Conservation (phyloP, 2,888 invertebrate species). For the Augochlorella aurata region DNA sequence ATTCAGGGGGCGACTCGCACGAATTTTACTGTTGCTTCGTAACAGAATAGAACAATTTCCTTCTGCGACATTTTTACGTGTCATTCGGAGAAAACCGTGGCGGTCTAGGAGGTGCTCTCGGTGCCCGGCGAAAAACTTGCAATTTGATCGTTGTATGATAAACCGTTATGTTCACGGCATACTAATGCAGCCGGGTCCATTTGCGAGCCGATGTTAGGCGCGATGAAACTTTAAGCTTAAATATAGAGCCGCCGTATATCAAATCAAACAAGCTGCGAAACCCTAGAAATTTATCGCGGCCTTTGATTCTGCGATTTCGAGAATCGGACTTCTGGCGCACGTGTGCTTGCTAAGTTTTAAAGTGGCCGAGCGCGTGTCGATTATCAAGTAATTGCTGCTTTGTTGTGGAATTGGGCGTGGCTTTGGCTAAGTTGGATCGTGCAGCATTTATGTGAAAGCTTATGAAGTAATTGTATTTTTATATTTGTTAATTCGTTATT, state of each 20-base stretch:
- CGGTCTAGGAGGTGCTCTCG: not conserved
- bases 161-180: not conserved
- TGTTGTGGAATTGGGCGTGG: no score
- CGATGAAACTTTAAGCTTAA: not conserved
- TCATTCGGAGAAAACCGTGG: not conserved
- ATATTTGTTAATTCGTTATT: no score
- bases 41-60: conserved; percentile 11
- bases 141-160: conserved; percentile 6
- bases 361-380: not conserved
- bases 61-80: not conserved
- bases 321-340: not conserved
- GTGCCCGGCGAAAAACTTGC: not conserved
- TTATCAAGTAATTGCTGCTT: not conserved
- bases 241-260: not conserved
- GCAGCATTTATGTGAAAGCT: no score
- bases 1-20: not conserved
- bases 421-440: no score
- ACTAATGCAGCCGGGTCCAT: not conserved
- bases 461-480: no score
- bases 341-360: not conserved
- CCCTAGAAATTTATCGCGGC: not conserved
- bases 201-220: not conserved
- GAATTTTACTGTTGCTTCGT: not conserved
- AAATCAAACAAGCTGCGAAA: not conserved
- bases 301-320: not conserved